Evolutionary conservation across 2,888 invertebrate genomes (phyloP).

Genomic region (Onchidella celtica): DNA sequence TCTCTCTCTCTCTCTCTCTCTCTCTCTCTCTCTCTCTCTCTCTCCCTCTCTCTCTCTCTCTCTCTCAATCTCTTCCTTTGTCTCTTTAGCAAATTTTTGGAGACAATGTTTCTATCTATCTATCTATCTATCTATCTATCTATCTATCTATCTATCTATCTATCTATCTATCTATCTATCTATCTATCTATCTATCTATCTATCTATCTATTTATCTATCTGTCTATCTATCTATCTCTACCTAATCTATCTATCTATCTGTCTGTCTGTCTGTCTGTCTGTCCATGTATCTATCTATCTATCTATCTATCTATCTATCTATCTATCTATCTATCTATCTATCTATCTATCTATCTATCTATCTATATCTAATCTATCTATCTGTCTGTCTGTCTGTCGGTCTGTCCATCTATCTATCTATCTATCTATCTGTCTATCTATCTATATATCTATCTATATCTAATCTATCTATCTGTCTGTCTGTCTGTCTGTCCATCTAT

Average conservation of each 20-base stretch:
- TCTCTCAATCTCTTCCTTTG: not conserved
- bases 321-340: not conserved
- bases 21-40: not conserved
- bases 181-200: too few relatives aligned
- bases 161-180: too few relatives aligned
- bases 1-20: not conserved
- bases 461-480: too few relatives aligned
- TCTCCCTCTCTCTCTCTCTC: not conserved
- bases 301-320: not conserved
- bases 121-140: too few relatives aligned
- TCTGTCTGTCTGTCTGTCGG: not conserved
- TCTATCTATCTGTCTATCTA: not conserved
- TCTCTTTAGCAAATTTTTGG: not conserved
- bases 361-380: not conserved
- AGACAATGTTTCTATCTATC: too few relatives aligned
- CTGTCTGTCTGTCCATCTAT: not conserved
- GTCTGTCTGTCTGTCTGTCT: not conserved
- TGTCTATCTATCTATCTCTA: slow-evolving; percentile 26
- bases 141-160: too few relatives aligned
- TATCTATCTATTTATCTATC: too few relatives aligned
- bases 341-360: too few relatives aligned
- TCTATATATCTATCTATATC: not conserved
- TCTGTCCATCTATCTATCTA: not conserved
- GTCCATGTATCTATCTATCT: not conserved
- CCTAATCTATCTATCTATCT: not conserved